Conservation (phyloP, 1,140 invertebrate genomes). For the Drosophila bocqueti region DNA sequence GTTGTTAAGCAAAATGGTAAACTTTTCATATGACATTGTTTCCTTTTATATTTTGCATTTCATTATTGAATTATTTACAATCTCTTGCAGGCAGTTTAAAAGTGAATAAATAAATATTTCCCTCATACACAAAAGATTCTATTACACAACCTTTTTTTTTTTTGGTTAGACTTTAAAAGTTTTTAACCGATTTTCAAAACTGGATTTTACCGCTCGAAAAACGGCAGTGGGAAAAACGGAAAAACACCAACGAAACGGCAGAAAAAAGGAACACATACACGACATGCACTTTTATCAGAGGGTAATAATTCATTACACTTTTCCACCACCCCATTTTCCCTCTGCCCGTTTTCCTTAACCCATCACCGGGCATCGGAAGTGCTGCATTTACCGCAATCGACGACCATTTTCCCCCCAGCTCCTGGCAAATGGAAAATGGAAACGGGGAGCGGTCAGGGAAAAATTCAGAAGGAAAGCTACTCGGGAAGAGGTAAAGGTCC, state of each 20-base stretch:
- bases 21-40: too few species aligned
- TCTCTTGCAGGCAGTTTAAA: accelerated
- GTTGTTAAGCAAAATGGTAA: too few species aligned
- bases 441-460: slow-evolving; percentile 13
- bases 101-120: not conserved
- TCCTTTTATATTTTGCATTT: not conserved
- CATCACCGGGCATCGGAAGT: slow-evolving; percentile 54
- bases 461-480: not conserved
- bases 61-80: too few species aligned
- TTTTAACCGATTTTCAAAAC: slow-evolving; percentile 28
- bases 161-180: slow-evolving; percentile 9
- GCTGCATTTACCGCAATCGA: slow-evolving; percentile 63
- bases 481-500: slow-evolving; percentile 4
- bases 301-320: slow-evolving; percentile 83
- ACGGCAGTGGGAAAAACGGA: slow-evolving; percentile 31
- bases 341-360: slow-evolving; percentile 17
- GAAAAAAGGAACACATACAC: slow-evolving; percentile 39
- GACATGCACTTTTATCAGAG: slow-evolving; percentile 80
- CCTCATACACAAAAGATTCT: too few species aligned
- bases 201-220: slow-evolving; percentile 17
- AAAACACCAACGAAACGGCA: slow-evolving; percentile 18
- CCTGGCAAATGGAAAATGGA: slow-evolving; percentile 5
- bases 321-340: slow-evolving; percentile 37
- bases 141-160: not conserved
- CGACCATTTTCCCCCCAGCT: slow-evolving; percentile 44